Evolutionary conservation across 2,888 invertebrate genomes (phyloP).

Genomic region (Tetanocera ferruginea): DNA sequence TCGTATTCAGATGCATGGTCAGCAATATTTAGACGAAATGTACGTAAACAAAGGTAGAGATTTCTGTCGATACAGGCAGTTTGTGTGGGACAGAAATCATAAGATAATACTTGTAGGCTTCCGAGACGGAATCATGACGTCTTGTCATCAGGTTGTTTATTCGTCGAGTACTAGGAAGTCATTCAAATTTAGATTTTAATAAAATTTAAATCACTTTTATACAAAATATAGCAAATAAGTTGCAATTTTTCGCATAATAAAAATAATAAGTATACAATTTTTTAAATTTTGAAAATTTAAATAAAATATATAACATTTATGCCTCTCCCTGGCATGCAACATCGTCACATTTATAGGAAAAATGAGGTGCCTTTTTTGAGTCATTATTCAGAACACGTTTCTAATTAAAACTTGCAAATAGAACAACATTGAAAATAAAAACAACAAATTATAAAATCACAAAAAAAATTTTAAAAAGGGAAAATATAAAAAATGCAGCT

Average conservation of each 20-base stretch:
- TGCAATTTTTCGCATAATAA: not conserved
- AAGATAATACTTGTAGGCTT: not conserved
- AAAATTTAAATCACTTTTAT: too few relatives aligned
- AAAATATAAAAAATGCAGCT: not conserved
- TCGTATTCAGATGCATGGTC: not conserved
- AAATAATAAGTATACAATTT: not conserved
- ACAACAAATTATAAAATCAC: not conserved
- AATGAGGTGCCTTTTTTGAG: not conserved
- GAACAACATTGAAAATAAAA: conserved; percentile 35
- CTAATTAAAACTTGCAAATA: conserved; percentile 53
- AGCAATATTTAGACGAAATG: not conserved
- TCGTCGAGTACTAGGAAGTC: too few relatives aligned
- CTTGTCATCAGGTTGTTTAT: too few relatives aligned
- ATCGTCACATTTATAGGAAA: not conserved
- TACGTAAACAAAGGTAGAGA: not conserved
- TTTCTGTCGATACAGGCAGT: not conserved
- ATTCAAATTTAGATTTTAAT: too few relatives aligned
- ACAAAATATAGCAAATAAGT: too few relatives aligned
- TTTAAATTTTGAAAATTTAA: not conserved
- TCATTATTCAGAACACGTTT: conserved; percentile 62
- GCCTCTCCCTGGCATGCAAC: not conserved
- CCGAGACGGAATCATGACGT: too few relatives aligned
- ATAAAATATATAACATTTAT: not conserved
- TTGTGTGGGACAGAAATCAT: not conserved
- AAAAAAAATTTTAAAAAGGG: not conserved